Base-by-base conservation (phyloP, 2,888 invertebrate genomes). In the Polyommatus iphigenia region DNA sequence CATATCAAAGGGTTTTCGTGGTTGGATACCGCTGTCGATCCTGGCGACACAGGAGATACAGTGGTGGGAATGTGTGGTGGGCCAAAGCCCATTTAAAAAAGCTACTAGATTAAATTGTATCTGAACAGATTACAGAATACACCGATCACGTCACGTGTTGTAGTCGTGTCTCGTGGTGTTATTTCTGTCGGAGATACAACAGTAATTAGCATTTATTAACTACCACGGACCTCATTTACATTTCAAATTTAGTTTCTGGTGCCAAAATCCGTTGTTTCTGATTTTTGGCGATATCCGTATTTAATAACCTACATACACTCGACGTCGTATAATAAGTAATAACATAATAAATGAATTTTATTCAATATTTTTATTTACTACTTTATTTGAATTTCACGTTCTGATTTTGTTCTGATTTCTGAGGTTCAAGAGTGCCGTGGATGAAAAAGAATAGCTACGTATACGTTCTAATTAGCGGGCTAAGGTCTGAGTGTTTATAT, bases 131-230 rank as follows among this genome's bases (percentile, higher is more conserved):
- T 54, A 54, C 18, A 50, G 13, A 50, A 13, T 54, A 54, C 18
- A 18, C 54, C 41, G 41, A 41, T 10, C 57, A 8, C 2, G 57
- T 8, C 20, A 62, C 20, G 62, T 4, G 62, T 20, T 24, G 20
- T 13, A 24, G 10, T 62, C 32, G 67, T 67, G 32, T 54, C 13
- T 62, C 29, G 67, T 32, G 29, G 7, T 29, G 29, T 62, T 62
- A 62, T 24, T 62, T 62, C 67, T 18, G 67, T 67, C 29, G 0
- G 20, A 67, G 29, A 32, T 29, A 67, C 67, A 29, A 32, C 15
- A 67, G 20, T 67, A 67, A 67, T 67, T 67, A 67, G 67, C 67
- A 67, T 67, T 67, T 29, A 67, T 67, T 32, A 67, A 67, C 15
- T 32, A 67, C 15, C 29, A 32, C 67, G 29, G 29, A 29, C 67